Evolutionary conservation across 2,888 invertebrate genomes (phyloP).

Genomic region (Cabera pusaria): DNA sequence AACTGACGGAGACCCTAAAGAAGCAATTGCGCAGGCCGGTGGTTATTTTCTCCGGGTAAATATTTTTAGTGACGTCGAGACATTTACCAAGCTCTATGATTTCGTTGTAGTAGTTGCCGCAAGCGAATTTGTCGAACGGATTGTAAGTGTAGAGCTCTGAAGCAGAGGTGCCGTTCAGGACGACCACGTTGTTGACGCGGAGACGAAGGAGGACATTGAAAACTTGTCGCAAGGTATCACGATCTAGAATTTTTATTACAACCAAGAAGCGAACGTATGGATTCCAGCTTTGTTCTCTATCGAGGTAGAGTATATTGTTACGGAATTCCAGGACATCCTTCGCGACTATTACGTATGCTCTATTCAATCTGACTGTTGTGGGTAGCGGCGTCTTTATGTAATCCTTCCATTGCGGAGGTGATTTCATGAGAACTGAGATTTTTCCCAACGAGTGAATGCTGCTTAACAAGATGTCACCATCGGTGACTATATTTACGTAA

Average conservation of each 20-base stretch:
- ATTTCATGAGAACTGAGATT: conserved; percentile 1
- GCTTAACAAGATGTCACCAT: conserved; percentile 24
- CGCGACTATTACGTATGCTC: conserved; percentile 42
- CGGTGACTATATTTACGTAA: conserved; percentile 24
- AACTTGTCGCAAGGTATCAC: conserved; percentile 33
- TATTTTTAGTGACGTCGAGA: conserved; percentile 21
- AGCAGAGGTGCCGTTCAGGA: conserved; percentile 45
- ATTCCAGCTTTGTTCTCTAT: conserved; percentile 45
- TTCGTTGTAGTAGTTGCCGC: conserved; percentile 52
- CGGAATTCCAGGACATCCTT: conserved; percentile 30
- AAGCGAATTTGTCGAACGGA: conserved; percentile 55
- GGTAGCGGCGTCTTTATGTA: too few species aligned
- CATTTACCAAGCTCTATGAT: conserved; percentile 52
- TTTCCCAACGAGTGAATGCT: conserved; percentile 26
- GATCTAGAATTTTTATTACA: conserved; percentile 34
- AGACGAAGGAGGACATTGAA: conserved; percentile 45
- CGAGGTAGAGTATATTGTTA: conserved; percentile 28
- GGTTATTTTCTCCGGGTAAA: conserved; percentile 45
- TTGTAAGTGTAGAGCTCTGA: conserved; percentile 54
- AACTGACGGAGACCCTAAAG: conserved; percentile 41
- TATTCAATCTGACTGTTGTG: too few species aligned
- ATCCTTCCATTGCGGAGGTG: too few species aligned
- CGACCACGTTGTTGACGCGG: conserved; percentile 43
- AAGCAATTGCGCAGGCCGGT: conserved; percentile 52
- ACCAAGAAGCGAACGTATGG: conserved; percentile 48